Conservation (phyloP, 2,888 invertebrate species). For the Nephrotoma appendiculata region DNA sequence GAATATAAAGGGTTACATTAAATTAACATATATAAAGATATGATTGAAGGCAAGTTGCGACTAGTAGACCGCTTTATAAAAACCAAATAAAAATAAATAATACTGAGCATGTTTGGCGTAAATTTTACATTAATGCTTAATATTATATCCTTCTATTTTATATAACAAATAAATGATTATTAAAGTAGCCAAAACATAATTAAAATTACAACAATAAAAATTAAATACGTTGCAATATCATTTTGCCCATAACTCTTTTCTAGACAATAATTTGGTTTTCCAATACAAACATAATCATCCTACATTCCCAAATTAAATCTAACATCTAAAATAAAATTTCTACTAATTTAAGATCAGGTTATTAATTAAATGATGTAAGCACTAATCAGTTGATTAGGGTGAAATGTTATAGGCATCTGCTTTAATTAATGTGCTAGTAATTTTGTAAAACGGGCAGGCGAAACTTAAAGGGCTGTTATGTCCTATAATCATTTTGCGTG, state of each 20-base stretch:
- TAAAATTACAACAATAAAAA: background rate
- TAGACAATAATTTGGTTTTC: background rate
- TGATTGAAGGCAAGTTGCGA: background rate
- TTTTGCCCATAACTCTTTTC: background rate
- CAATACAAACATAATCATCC: background rate
- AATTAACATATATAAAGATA: background rate
- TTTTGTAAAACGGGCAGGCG: too few species aligned
- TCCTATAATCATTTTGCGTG: too few species aligned
- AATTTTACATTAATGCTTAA: background rate
- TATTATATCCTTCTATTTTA: background rate
- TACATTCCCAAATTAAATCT: too few species aligned
- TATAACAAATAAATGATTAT: background rate
- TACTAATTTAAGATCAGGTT: too few species aligned
- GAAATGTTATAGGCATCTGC: too few species aligned
- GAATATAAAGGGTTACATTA: background rate
- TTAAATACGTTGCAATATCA: background rate
- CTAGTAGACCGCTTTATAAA: background rate
- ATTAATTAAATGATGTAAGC: too few species aligned
- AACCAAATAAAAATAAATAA: background rate
- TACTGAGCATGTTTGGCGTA: background rate
- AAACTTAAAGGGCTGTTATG: too few species aligned
- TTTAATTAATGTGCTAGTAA: too few species aligned
- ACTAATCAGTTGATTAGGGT: too few species aligned
- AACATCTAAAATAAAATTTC: too few species aligned
- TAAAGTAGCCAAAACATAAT: background rate